phyloP scores from a whole-genome alignment of 2,888 invertebrate species.

The Hesperia comma region DNA sequence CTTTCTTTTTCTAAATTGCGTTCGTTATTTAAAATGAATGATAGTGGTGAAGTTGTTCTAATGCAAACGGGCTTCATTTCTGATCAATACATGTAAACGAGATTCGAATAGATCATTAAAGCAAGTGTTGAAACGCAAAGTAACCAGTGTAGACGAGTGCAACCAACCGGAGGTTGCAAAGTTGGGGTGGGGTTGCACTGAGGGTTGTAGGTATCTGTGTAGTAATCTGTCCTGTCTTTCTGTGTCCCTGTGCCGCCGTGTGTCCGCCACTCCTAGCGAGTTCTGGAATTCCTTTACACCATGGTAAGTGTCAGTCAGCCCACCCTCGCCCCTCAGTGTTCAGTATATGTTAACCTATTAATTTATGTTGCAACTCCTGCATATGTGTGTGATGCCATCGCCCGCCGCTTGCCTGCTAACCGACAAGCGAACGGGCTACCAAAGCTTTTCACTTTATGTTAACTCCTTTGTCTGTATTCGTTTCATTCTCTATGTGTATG shows the following conservation, averaged over 20 bases:
- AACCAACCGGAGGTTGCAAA: conserved; percentile 74
- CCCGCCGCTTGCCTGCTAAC: conserved; percentile 73
- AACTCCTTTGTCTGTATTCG: conserved; percentile 83
- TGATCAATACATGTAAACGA: conserved; percentile 53
- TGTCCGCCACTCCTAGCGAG: conserved; percentile 94
- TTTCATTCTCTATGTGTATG: conserved; percentile 85
- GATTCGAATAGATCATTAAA: conserved; percentile 56
- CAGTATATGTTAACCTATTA: conserved; percentile 82
- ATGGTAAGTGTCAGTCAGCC: conserved; percentile 95
- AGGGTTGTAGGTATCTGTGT: conserved; percentile 85
- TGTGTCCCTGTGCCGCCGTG: conserved; percentile 88
- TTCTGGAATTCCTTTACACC: conserved; percentile 99
- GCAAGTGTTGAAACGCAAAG: conserved; percentile 81
- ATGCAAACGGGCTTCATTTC: conserved; percentile 80
- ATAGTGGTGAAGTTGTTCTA: conserved; percentile 79
- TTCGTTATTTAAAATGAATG: conserved; percentile 43
- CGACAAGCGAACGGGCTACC: conserved; percentile 76
- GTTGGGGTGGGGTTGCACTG: conserved; percentile 83
- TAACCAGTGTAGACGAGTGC: conserved; percentile 81
- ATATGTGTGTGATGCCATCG: conserved; percentile 81
- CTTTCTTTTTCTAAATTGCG: conserved; percentile 38
- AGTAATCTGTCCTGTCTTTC: conserved; percentile 86
- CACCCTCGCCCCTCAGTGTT: conserved; percentile 85
- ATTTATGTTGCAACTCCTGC: conserved; percentile 84
- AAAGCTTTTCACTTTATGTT: conserved; percentile 81